A percentile compares a stretch with the other conserved stretches of the same genome.
phyloP scores from a whole-genome alignment of 2,797 vertebrate species.

The Brachymystax lenok region DNA sequence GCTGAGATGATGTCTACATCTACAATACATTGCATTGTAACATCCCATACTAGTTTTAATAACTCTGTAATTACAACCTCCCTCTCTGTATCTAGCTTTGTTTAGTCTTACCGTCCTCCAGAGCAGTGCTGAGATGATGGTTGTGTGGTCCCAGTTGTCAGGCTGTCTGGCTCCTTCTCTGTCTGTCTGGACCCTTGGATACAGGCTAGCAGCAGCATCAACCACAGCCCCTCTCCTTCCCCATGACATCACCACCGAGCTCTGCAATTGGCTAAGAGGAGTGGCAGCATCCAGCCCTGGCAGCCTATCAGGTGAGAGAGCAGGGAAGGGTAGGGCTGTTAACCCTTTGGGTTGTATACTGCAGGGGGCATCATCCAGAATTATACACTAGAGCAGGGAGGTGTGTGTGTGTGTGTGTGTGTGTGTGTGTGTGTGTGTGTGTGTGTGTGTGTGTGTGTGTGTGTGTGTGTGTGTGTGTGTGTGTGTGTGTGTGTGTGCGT shows the following conservation, averaged over 20 bases:
- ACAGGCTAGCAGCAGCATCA: slow-evolving; percentile 71
- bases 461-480: slow-evolving; percentile 8
- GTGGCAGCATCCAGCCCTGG: slow-evolving; percentile 61
- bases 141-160: neutral
- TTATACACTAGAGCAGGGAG: slow-evolving; percentile 59
- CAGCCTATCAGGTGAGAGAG: slow-evolving; percentile 53
- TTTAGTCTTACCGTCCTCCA: slow-evolving; percentile 57
- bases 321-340: slow-evolving; percentile 49
- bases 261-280: slow-evolving; percentile 57
- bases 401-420: slow-evolving; percentile 42
- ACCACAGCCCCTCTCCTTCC: slow-evolving; percentile 69
- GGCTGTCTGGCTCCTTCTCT: slow-evolving; percentile 25
- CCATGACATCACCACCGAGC: slow-evolving; percentile 72
- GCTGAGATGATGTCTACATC: too few species aligned
- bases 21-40: too few species aligned
- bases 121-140: slow-evolving; percentile 40
- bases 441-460: neutral
- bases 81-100: neutral
- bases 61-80: neutral
- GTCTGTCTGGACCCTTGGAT: slow-evolving; percentile 64
- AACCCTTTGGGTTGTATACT: slow-evolving; percentile 61
- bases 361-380: slow-evolving; percentile 57
- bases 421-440: slow-evolving; percentile 7
- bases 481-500: too few species aligned
- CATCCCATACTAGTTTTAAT: too few species aligned